A percentile compares a stretch with the other conserved stretches of the same genome.
Conservation (phyloP, 2,113 vertebrate genomes). For the pig (Sus scrofa) region T2T-Sscrofa CM000824.6:82019001-82019500, state of each 20-base stretch:
- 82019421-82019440: background rate
- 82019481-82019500: background rate
- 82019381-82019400: background rate
- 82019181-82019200: background rate
- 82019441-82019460: background rate
- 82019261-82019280: background rate
- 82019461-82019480: background rate
- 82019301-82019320: background rate
- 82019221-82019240: background rate
- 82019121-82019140: background rate
- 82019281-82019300: background rate
- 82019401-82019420: background rate
- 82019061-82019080: background rate
- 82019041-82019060: background rate
- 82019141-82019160: background rate
- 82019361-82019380: background rate
- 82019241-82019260: background rate
- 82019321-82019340: background rate
- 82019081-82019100: background rate
- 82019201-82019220: background rate
- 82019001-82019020: background rate
- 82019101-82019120: background rate
- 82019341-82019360: background rate
- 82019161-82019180: background rate
- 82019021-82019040: background rate